phyloP scores from a whole-genome alignment of 2,888 invertebrate species.

The Carterocephalus palaemon region DNA sequence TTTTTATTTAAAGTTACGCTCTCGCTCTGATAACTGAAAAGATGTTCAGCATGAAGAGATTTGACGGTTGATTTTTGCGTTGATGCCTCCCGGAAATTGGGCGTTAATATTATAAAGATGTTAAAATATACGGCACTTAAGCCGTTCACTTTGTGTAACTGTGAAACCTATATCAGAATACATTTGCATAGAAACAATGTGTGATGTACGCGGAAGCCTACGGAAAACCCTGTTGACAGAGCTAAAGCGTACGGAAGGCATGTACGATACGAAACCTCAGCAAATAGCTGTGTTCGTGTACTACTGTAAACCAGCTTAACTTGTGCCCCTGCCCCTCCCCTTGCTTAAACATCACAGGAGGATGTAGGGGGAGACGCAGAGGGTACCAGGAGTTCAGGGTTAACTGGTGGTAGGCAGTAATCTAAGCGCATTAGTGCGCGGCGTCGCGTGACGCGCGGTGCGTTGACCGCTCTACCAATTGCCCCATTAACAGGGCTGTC shows the following conservation, averaged over 20 bases:
- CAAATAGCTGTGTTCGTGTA: conserved; percentile 61
- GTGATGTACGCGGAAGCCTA: too few relatives aligned
- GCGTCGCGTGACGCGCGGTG: conserved; percentile 70
- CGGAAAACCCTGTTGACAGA: too few relatives aligned
- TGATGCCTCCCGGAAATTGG: too few relatives aligned
- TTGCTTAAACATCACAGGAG: background rate
- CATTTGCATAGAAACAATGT: too few relatives aligned
- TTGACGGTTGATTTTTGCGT: too few relatives aligned
- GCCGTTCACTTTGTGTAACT: too few relatives aligned
- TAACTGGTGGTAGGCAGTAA: conserved; percentile 63
- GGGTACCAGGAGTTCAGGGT: conserved; percentile 38
- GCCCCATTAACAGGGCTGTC: conserved; percentile 65
- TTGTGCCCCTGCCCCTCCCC: conserved; percentile 35
- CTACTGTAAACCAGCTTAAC: conserved; percentile 43
- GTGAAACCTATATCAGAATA: too few relatives aligned
- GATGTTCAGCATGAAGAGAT: too few relatives aligned
- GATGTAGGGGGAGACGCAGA: conserved; percentile 23
- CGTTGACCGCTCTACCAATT: conserved; percentile 71
- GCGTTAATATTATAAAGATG: too few relatives aligned
- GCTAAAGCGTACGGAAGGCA: conserved; percentile 11
- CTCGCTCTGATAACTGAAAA: too few relatives aligned
- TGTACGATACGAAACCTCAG: conserved; percentile 55
- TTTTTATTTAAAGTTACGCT: too few relatives aligned
- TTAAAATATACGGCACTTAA: too few relatives aligned
- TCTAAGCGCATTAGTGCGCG: conserved; percentile 72